Percentiles rank a stretch among this genome's conserved stretches.
Evolutionary conservation across 2,113 vertebrate species (phyloP).

Genomic region (Dermatemys mawii): DNA sequence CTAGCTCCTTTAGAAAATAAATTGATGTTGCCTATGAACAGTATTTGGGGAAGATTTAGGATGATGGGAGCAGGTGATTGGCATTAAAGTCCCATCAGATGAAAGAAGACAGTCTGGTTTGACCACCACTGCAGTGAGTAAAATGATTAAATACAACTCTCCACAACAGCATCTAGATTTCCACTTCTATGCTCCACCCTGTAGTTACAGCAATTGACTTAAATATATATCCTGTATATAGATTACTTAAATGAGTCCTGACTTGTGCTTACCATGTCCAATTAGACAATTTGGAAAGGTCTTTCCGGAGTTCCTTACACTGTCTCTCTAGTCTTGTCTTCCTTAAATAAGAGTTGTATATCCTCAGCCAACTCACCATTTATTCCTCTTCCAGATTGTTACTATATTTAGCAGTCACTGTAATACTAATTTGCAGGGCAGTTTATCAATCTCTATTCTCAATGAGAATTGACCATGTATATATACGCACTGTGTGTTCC

Average conservation of each 20-base stretch:
- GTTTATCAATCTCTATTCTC: neutral
- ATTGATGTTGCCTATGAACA: neutral
- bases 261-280: neutral
- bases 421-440: neutral
- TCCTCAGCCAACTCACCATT: slow-evolving; percentile 17
- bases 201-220: neutral
- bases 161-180: neutral
- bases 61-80: neutral
- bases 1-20: neutral
- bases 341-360: neutral
- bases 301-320: neutral
- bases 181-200: neutral
- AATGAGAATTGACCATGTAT: neutral
- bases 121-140: neutral
- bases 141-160: neutral
- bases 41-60: neutral
- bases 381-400: neutral
- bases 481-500: neutral
- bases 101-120: neutral
- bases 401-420: neutral
- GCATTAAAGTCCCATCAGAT: neutral
- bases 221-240: neutral
- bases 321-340: neutral
- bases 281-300: neutral
- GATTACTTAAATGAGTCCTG: neutral